A percentile compares a stretch with the other conserved stretches of the same genome.
Evolutionary conservation across 2,888 invertebrate species (phyloP).

Genomic region (Leucophenga montana): DNA sequence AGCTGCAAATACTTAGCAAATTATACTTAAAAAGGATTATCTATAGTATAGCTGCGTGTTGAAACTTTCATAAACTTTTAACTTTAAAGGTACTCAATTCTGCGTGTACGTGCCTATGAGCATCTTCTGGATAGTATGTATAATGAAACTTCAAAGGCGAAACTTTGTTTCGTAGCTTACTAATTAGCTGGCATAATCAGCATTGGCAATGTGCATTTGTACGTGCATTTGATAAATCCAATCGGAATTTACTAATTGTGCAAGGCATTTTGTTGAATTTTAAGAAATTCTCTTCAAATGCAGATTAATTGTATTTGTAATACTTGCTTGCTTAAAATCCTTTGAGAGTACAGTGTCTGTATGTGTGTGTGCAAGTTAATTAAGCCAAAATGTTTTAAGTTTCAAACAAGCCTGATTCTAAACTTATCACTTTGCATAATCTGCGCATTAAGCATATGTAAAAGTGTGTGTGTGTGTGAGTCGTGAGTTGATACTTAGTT

Average conservation of each 20-base stretch:
- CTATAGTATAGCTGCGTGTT: background rate
- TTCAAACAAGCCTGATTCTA: no score
- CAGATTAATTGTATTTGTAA: no score
- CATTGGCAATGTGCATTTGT: background rate
- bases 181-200: conserved; percentile 9
- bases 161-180: background rate
- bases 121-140: background rate
- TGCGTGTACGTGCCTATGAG: conserved; percentile 8
- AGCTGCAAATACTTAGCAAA: no score
- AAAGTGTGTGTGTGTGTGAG: no score
- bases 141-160: conserved; percentile 18
- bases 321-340: no score
- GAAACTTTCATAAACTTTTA: conserved; percentile 2
- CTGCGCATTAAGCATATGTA: no score
- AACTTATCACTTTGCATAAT: no score
- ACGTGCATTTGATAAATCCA: conserved; percentile 14
- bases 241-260: background rate
- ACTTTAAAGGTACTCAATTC: conserved; percentile 4
- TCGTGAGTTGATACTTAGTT: no score
- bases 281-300: background rate
- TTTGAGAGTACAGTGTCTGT: no score
- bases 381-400: no score
- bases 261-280: background rate
- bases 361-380: no score
- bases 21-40: background rate